phyloP scores from a whole-genome alignment of 2,797 vertebrate species.

The Myoxocephalus aenaeus region DNA sequence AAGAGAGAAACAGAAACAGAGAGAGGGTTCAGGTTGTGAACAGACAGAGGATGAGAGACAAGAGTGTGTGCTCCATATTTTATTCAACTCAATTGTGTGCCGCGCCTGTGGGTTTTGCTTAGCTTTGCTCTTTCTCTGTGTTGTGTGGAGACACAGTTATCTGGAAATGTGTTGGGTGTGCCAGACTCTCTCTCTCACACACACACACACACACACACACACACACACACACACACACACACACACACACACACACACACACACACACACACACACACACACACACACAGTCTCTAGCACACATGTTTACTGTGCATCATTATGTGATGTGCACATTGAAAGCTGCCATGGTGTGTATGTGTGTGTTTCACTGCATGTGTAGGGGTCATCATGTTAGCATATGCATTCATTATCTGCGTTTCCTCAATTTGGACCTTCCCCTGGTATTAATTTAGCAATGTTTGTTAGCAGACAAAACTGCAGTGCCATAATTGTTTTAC shows the following conservation, averaged over 20 bases:
- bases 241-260: constrained; percentile 1
- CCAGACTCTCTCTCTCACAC: not conserved
- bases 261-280: constrained; percentile 7
- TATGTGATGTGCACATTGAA: constrained; percentile 10
- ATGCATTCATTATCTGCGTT: constrained; percentile 24
- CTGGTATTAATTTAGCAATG: constrained; percentile 37
- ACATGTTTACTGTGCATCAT: constrained; percentile 19
- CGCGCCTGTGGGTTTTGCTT: constrained; percentile 58
- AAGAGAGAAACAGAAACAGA: constrained; percentile 9
- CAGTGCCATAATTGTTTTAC: constrained; percentile 65
- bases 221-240: not conserved
- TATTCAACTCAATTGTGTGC: constrained; percentile 57
- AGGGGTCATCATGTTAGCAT: not conserved
- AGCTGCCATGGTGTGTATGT: not conserved
- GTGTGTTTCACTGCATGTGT: constrained; percentile 14
- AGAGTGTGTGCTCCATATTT: constrained; percentile 62
- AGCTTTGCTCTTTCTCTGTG: constrained; percentile 58
- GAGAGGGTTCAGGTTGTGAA: constrained; percentile 34
- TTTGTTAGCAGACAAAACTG: constrained; percentile 46
- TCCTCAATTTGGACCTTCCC: constrained; percentile 20
- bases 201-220: not conserved
- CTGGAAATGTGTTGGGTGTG: constrained; percentile 8
- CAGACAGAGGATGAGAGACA: constrained; percentile 39
- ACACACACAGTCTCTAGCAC: not conserved
- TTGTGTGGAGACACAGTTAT: constrained; percentile 45